Percentiles rank a stretch among this genome's conserved stretches.
phyloP scores from a whole-genome alignment of 1,140 invertebrate genomes.

The Alviniconcha marisindica region DNA sequence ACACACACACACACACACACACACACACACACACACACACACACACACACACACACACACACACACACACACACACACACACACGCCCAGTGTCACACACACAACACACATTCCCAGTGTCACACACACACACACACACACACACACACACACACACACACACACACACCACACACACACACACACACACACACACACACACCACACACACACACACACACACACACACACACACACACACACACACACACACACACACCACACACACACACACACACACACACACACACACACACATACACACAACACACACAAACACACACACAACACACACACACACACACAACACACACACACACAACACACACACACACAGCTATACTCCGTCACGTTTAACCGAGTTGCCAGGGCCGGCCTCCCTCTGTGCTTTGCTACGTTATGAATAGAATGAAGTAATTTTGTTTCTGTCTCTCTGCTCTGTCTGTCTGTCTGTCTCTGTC shows the following conservation, averaged over 20 bases:
- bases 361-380: no score
- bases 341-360: no score
- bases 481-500: no score
- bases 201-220: background rate
- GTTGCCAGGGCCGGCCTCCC: no score
- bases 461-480: no score
- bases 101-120: background rate
- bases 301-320: background rate
- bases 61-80: background rate
- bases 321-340: no score
- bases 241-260: background rate
- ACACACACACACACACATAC: background rate
- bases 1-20: slow-evolving; percentile 5
- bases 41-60: background rate
- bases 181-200: no score
- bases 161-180: background rate
- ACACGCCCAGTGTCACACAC: background rate
- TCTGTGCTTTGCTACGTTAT: no score
- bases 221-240: background rate
- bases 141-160: background rate
- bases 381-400: no score
- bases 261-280: background rate
- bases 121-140: slow-evolving; percentile 23
- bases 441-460: no score
- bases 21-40: background rate